These are phyloP conservation scores for Rhodinocichla rosea DNA, from an alignment of 2,113 vertebrate species.

Conservation along the genomic window DNA sequence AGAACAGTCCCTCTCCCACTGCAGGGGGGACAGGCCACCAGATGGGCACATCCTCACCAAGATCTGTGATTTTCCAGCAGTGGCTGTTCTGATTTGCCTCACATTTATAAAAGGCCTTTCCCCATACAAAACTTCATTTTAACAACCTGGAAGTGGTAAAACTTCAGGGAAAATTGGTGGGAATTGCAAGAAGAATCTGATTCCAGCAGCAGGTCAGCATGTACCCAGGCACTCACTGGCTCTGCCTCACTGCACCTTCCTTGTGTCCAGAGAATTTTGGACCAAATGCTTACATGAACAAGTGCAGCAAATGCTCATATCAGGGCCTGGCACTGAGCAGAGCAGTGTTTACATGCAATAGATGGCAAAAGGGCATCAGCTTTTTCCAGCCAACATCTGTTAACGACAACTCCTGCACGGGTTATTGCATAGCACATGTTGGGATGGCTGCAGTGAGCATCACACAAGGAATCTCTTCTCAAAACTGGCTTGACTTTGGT, in stretches of 20 bases:
- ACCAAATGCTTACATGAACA: not conserved
- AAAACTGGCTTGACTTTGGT: not conserved
- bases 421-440: not conserved
- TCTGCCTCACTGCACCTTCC: not conserved
- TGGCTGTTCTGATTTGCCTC: not conserved
- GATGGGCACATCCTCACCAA: not conserved
- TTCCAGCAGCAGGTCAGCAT: not conserved
- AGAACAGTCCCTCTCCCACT: not conserved
- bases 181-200: not conserved
- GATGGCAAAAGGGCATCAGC: not conserved
- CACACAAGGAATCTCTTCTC: not conserved
- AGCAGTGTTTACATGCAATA: not conserved
- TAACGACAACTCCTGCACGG: not conserved
- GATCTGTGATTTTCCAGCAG: not conserved
- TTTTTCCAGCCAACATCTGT: not conserved
- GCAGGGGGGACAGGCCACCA: not conserved
- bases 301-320: not conserved
- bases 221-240: not conserved
- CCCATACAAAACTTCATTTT: not conserved
- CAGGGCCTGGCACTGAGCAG: not conserved
- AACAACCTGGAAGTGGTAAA: fast-evolving
- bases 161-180: not conserved
- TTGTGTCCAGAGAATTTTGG: not conserved
- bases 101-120: not conserved
- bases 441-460: not conserved